A percentile compares a stretch with the other conserved stretches of the same genome.
phyloP scores from a whole-genome alignment of 2,888 invertebrate species.

The Branchellion lobata region DNA sequence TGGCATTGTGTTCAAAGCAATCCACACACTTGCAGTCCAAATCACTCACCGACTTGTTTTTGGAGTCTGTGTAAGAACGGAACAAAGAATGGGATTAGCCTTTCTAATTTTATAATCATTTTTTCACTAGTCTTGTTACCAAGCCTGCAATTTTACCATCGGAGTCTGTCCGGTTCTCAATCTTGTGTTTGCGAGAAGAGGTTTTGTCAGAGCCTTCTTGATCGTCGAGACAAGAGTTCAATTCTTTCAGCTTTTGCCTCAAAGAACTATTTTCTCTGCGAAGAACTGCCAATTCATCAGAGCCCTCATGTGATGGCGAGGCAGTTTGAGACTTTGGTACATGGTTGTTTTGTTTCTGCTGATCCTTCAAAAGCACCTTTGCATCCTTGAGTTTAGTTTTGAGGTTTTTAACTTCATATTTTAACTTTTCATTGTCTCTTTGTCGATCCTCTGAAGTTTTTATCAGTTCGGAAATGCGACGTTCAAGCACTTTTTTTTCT shows the following conservation, averaged over 20 bases:
- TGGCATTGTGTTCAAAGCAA: slow-evolving; percentile 25
- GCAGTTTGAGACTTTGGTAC: background rate
- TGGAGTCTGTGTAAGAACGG: background rate
- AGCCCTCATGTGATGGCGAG: slow-evolving; percentile 14
- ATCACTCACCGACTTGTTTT: slow-evolving; percentile 34
- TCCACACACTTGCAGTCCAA: slow-evolving; percentile 43
- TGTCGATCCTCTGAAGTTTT: slow-evolving; percentile 62
- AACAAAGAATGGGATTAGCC: no score
- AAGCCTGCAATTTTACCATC: no score
- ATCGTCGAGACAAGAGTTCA: slow-evolving; percentile 60
- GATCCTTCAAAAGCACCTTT: slow-evolving; percentile 28
- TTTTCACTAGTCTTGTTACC: no score
- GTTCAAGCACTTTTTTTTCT: slow-evolving; percentile 61
- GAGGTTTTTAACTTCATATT: slow-evolving; percentile 62
- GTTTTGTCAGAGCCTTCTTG: slow-evolving; percentile 63
- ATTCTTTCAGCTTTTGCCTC: slow-evolving; percentile 59
- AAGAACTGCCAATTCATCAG: slow-evolving; percentile 49
- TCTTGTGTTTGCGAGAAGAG: slow-evolving; percentile 55
- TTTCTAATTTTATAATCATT: no score
- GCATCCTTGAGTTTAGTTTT: slow-evolving; percentile 55
- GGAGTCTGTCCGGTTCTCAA: slow-evolving; percentile 21
- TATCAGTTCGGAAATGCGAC: slow-evolving; percentile 63
- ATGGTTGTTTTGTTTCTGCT: slow-evolving; percentile 28
- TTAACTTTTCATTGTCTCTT: slow-evolving; percentile 64
- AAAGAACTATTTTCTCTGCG: slow-evolving; percentile 60